A percentile compares a stretch with the other conserved stretches of the same genome.
phyloP scores from a whole-genome alignment of 2,888 invertebrate genomes.

The Dolichopus griseipennis region DNA sequence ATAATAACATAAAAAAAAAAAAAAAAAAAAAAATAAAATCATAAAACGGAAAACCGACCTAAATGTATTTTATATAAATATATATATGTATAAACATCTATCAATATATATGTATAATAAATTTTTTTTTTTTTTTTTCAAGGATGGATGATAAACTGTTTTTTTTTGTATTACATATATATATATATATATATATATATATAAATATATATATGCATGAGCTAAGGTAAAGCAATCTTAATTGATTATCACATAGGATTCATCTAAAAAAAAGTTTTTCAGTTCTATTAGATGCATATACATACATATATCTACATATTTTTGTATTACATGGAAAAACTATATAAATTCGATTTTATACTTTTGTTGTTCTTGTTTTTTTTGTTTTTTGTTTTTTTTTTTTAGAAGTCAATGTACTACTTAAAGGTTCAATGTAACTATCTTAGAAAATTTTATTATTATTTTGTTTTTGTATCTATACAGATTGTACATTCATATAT shows the following conservation, averaged over 20 bases:
- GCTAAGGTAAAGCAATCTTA: no score
- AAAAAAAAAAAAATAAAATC: not conserved
- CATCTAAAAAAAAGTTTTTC: not conserved
- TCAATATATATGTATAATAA: no score
- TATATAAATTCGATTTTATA: no score
- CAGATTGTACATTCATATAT: not conserved
- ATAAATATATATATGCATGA: no score
- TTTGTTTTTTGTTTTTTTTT: not conserved
- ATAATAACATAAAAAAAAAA: not conserved
- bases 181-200: no score
- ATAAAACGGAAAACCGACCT: conserved; percentile 1
- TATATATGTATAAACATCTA: no score
- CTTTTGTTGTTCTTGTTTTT: not conserved
- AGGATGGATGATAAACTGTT: conserved; percentile 1
- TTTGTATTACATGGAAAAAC: no score
- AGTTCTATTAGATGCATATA: no score
- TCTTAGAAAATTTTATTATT: not conserved
- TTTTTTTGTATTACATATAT: not conserved
- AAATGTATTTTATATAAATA: not conserved
- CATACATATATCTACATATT: no score
- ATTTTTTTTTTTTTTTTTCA: not conserved
- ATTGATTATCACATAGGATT: not conserved
- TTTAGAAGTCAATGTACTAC: not conserved
- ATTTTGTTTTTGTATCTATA: no score
- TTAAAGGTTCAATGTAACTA: conserved; percentile 6